These are phyloP conservation scores for Stenichneumon culpator DNA, from an alignment of 2,888 invertebrate genomes.

Conservation along the genomic window DNA sequence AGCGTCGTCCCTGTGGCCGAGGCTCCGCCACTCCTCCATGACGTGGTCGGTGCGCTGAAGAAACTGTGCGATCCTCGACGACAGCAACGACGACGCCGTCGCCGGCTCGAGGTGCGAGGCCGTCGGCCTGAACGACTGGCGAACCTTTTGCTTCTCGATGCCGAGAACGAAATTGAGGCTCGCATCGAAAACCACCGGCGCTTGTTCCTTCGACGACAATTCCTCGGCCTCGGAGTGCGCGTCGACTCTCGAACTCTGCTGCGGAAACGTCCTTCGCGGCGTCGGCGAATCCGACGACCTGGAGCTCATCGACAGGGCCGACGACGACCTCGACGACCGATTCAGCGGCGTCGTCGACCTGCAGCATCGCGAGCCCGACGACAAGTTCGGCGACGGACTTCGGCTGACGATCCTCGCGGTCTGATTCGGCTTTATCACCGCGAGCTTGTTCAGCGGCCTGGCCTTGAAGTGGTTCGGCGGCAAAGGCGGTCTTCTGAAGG, in stretches of 20 bases:
- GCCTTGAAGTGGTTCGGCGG: slow-evolving; percentile 72
- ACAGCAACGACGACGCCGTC: slow-evolving; percentile 92
- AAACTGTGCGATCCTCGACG: slow-evolving; percentile 92
- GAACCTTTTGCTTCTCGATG: slow-evolving; percentile 89
- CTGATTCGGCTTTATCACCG: slow-evolving; percentile 69
- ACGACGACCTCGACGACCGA: slow-evolving; percentile 51
- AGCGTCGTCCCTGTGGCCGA: slow-evolving; percentile 88
- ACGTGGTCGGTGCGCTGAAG: slow-evolving; percentile 94
- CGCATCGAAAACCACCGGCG: slow-evolving; percentile 93
- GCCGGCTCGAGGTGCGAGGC: slow-evolving; percentile 92
- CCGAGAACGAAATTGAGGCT: slow-evolving; percentile 93
- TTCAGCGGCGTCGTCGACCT: slow-evolving; percentile 58
- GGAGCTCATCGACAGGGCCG: slow-evolving; percentile 38
- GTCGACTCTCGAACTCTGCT: slow-evolving; percentile 84
- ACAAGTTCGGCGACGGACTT: slow-evolving; percentile 74
- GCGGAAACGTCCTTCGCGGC: slow-evolving; percentile 90
- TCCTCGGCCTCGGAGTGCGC: slow-evolving; percentile 87
- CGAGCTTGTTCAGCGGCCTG: slow-evolving; percentile 71
- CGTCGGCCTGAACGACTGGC: slow-evolving; percentile 89
- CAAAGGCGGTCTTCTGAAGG: slow-evolving; percentile 70
- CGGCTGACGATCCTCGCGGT: slow-evolving; percentile 69
- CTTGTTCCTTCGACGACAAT: slow-evolving; percentile 89
- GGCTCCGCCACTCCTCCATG: slow-evolving; percentile 93
- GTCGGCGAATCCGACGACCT: slow-evolving; percentile 83
- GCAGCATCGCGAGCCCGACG: slow-evolving; percentile 64